These are phyloP conservation scores for Rhaphigaster nebulosa DNA, from an alignment of 2,888 invertebrate genomes.

Conservation along the genomic window DNA sequence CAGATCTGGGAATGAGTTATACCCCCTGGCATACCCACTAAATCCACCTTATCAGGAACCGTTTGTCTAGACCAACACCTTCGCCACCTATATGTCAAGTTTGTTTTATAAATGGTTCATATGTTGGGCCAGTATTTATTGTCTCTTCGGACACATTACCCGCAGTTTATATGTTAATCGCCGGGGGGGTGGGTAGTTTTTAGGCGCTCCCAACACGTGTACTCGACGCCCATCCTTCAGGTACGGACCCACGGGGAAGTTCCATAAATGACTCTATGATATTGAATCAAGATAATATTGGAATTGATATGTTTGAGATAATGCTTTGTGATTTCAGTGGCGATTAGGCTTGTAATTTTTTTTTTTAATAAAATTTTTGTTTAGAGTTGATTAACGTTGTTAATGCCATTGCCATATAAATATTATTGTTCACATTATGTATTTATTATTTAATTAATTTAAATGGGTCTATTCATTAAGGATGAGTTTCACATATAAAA, in stretches of 20 bases:
- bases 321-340: not conserved
- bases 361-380: too few relatives aligned
- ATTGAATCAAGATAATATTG: not conserved
- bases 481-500: too few relatives aligned
- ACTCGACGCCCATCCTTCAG: not conserved
- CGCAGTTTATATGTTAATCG: slow-evolving; percentile 45
- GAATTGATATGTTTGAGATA: slow-evolving; percentile 8
- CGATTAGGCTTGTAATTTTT: not conserved
- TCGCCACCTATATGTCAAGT: slow-evolving; percentile 11
- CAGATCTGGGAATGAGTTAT: slow-evolving; percentile 24
- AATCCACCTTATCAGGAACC: slow-evolving; percentile 26
- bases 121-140: slow-evolving; percentile 12
- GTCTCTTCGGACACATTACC: slow-evolving; percentile 42
- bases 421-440: too few relatives aligned
- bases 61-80: slow-evolving; percentile 26
- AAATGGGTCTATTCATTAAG: too few relatives aligned
- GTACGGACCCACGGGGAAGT: not conserved
- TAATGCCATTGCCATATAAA: too few relatives aligned
- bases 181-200: slow-evolving; percentile 21
- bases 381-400: not conserved
- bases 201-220: slow-evolving; percentile 6
- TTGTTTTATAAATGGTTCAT: slow-evolving; percentile 35
- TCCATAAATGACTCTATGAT: not conserved
- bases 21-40: not conserved
- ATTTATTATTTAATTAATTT: too few relatives aligned